Base-by-base conservation (phyloP, 2,888 invertebrate species). In the Timandra comae region DNA sequence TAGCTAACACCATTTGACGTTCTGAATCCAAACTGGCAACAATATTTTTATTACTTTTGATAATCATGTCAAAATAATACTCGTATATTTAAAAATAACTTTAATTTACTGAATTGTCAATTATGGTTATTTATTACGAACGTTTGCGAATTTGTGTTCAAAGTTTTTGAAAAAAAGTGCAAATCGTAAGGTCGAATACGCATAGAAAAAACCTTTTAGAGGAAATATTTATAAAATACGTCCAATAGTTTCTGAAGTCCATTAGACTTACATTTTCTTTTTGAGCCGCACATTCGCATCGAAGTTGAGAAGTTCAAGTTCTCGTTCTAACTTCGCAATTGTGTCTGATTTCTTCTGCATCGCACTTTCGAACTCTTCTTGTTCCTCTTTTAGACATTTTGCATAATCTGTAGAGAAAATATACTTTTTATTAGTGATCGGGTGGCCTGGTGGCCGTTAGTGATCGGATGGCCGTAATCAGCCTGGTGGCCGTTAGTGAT, bases 1-100 rank as follows among this genome's bases (percentile, higher is more conserved):
- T 71, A 3, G 81, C 78, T 25, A 85, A 54, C 47, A 84, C 85
- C 88, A 89, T 89, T 38, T 75, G 70, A 2, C 80, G 70, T 26
- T 87, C 86, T 0, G 87, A 84, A 32, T 86, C 85, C 27, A 80
- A 45, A 19, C 78, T 84, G 42, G 5, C 63, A 12, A 25, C 3
- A n/a, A 20, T 9, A 22, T n/a, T 22, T 1, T 3, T 9, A 22
- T 22, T 9, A 22, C n/a, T 7, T 8, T 3, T 1, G 2, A 5
- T 20, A 20, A 20, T n/a, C n/a, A n/a, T n/a, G n/a, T n/a, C n/a
- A n/a, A 20, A 20, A 20, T 20, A 2, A 20, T 3, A 20, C 1
- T 2, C 3, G 3, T 20, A n/a, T 20, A 5, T 20, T 20, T 20
- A 20, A 7, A 5, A 20, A 5, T 20, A 20, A 1, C 6, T n/a